A percentile compares a stretch with the other conserved stretches of the same genome.
phyloP scores from a whole-genome alignment of 2,113 vertebrate species.

The Erinaceus europaeus region DNA sequence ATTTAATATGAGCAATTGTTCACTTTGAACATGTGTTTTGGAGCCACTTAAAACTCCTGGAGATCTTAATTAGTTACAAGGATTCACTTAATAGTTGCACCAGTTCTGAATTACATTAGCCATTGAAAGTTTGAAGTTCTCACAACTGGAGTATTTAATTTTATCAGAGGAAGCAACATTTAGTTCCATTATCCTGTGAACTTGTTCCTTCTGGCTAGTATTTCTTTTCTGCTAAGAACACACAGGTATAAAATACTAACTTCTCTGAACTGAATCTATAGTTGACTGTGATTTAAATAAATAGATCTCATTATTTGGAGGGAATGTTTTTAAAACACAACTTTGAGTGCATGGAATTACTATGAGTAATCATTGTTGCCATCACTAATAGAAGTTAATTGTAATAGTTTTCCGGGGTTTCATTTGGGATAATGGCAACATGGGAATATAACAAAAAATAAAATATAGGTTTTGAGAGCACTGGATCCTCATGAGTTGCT shows the following conservation, averaged over 20 bases:
- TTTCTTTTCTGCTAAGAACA: not conserved
- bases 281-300: not conserved
- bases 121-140: not conserved
- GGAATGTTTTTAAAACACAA: constrained; percentile 22
- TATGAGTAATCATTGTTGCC: not conserved
- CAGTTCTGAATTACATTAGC: not conserved
- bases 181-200: not conserved
- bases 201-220: not conserved
- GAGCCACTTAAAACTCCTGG: not conserved
- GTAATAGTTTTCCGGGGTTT: constrained; percentile 6
- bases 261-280: not conserved
- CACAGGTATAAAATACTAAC: not conserved
- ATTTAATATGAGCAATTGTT: not conserved
- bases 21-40: constrained; percentile 7
- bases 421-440: constrained; percentile 37
- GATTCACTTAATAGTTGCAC: not conserved
- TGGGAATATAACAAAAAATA: constrained; percentile 25
- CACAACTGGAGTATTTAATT: not conserved
- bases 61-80: not conserved
- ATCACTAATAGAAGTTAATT: not conserved
- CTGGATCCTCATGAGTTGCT: not conserved
- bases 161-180: not conserved
- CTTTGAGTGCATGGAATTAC: not conserved
- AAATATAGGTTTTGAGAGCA: not conserved
- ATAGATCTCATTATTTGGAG: not conserved